A percentile compares a stretch with the other conserved stretches of the same genome.
Conservation (phyloP, 1,140 invertebrate species). For the Bathynomus jamesi region DNA sequence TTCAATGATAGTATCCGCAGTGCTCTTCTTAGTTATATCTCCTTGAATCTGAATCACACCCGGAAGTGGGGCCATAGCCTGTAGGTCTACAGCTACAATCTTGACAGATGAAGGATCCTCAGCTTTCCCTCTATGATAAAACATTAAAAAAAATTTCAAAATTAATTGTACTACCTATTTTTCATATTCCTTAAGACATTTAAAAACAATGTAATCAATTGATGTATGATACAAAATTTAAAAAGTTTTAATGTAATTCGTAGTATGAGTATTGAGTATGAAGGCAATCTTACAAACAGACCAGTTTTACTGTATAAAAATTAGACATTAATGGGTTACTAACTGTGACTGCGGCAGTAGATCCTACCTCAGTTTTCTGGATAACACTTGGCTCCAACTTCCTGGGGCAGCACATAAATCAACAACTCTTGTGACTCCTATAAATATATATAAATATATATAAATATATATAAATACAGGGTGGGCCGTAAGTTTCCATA, state of each 20-base stretch:
- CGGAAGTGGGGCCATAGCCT: slow-evolving; percentile 93
- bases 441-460: slow-evolving; percentile 18
- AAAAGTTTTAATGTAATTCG: too few species aligned
- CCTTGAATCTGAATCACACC: slow-evolving; percentile 93
- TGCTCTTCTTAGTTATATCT: slow-evolving; percentile 91
- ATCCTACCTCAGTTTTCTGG: slow-evolving; percentile 63
- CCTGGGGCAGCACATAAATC: slow-evolving; percentile 97
- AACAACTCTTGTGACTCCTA: slow-evolving; percentile 83
- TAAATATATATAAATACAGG: too few species aligned
- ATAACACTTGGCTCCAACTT: slow-evolving; percentile 96
- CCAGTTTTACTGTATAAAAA: too few species aligned
- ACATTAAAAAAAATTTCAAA: neutral
- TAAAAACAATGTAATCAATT: too few species aligned
- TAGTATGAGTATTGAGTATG: too few species aligned
- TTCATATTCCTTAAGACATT: too few species aligned
- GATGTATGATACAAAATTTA: too few species aligned
- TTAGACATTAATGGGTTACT: too few species aligned
- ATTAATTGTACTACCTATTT: too few species aligned
- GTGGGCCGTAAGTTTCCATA: too few species aligned
- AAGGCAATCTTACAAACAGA: too few species aligned
- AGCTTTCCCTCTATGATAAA: slow-evolving; percentile 22
- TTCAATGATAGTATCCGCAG: slow-evolving; percentile 79
- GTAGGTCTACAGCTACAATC: slow-evolving; percentile 95
- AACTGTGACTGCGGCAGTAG: too few species aligned
- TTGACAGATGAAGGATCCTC: slow-evolving; percentile 55